A percentile compares a stretch with the other conserved stretches of the same genome.
phyloP scores from a whole-genome alignment of 2,888 invertebrate species.

The Gymnocheta viridis region DNA sequence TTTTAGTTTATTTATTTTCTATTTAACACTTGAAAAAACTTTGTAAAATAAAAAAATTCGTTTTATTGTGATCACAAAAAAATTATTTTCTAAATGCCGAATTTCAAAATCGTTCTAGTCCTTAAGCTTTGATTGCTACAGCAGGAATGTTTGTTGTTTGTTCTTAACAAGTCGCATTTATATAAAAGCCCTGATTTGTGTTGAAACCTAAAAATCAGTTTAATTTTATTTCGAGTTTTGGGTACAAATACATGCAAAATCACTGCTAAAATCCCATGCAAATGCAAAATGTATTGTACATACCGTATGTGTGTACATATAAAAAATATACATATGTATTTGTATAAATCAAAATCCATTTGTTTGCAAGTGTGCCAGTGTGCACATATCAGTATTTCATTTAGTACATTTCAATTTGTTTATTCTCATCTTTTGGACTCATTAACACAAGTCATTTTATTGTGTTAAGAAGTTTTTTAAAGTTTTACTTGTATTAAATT shows the following conservation, averaged over 20 bases:
- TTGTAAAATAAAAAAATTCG: constrained; percentile 11
- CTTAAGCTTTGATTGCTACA: constrained; percentile 78
- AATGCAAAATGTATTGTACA: constrained; percentile 10
- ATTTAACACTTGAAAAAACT: constrained; percentile 45
- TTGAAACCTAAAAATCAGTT: constrained; percentile 37
- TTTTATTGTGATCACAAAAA: constrained; percentile 16
- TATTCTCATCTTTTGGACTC: constrained; percentile 38
- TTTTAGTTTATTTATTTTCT: constrained; percentile 63
- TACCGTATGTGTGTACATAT: not conserved
- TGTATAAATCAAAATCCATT: constrained; percentile 9
- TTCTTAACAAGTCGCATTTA: constrained; percentile 71
- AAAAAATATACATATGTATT: not conserved
- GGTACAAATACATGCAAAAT: not conserved
- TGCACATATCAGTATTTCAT: not conserved
- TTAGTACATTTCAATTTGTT: constrained; percentile 24
- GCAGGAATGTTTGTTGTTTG: constrained; percentile 79
- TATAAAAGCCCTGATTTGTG: constrained; percentile 69
- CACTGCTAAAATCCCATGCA: constrained; percentile 6
- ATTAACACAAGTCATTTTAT: constrained; percentile 10
- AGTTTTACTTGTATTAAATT: constrained; percentile 18
- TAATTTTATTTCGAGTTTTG: constrained; percentile 24
- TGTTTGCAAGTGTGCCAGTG: not conserved
- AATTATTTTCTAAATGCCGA: not conserved
- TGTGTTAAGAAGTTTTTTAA: constrained; percentile 32
- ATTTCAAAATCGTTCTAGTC: constrained; percentile 72